phyloP scores from a whole-genome alignment of 2,888 invertebrate genomes.

The Ctenicera cuprea region DNA sequence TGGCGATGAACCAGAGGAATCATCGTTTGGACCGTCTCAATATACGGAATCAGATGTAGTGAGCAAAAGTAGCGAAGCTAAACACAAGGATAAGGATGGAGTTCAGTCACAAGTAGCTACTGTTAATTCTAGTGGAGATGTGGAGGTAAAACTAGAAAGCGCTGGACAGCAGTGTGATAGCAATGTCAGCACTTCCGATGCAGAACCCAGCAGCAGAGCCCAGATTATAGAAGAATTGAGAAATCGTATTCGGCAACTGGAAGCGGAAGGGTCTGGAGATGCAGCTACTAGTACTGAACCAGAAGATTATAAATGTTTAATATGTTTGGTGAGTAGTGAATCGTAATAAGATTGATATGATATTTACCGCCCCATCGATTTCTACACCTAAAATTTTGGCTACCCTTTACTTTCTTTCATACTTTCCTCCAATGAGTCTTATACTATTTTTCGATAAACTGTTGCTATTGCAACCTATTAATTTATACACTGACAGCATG shows the following conservation, averaged over 20 bases:
- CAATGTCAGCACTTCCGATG: constrained; percentile 72
- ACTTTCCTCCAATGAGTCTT: too few species aligned
- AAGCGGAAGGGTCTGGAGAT: constrained; percentile 71
- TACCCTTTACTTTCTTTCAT: too few species aligned
- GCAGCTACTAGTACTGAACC: constrained; percentile 67
- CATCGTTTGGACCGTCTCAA: constrained; percentile 69
- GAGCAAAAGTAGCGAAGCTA: constrained; percentile 58
- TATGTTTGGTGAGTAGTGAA: constrained; percentile 79
- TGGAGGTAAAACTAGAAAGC: constrained; percentile 69
- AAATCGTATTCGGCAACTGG: constrained; percentile 75
- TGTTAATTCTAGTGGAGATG: constrained; percentile 71
- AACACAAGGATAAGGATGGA: constrained; percentile 61
- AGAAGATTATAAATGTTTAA: constrained; percentile 82
- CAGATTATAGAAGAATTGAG: constrained; percentile 77
- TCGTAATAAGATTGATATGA: constrained; percentile 11
- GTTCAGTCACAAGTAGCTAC: constrained; percentile 66
- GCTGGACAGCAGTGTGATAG: constrained; percentile 70
- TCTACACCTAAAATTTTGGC: too few species aligned
- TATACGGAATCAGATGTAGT: constrained; percentile 70
- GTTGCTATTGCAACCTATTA: too few species aligned
- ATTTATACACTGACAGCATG: background rate
- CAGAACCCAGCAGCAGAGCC: constrained; percentile 71
- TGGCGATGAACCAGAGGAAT: constrained; percentile 70
- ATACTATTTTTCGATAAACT: too few species aligned
- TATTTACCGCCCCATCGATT: too few species aligned